phyloP scores from a whole-genome alignment of 2,113 vertebrate species.

The Hippocampus abdominalis region DNA sequence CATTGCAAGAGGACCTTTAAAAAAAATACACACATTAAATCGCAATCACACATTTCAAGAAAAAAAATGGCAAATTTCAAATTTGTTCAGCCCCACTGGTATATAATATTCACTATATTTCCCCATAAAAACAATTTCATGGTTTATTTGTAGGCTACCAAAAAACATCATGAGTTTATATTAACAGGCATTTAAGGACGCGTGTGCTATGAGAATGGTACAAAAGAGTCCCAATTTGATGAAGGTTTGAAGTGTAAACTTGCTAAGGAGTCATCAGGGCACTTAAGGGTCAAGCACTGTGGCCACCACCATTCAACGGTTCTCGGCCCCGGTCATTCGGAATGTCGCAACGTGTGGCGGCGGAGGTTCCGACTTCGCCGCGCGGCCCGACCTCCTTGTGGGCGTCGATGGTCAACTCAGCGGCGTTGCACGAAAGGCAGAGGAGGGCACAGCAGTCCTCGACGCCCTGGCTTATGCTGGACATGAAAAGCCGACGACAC shows the following conservation, averaged over 20 bases:
- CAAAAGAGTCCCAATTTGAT: not conserved
- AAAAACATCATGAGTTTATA: not conserved
- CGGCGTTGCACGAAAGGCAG: conserved; percentile 59
- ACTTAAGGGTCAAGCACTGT: not conserved
- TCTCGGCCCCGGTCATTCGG: conserved; percentile 34
- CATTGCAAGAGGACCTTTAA: too few relatives aligned
- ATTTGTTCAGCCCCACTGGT: too few relatives aligned
- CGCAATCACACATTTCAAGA: too few relatives aligned
- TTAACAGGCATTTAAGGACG: not conserved
- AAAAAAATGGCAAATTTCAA: too few relatives aligned
- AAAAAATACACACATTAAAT: too few relatives aligned
- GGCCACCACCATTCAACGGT: not conserved
- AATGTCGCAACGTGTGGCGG: conserved; percentile 58
- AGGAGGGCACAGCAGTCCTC: conserved; percentile 75
- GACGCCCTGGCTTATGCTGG: conserved; percentile 79
- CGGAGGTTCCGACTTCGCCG: conserved; percentile 47
- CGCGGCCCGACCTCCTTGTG: conserved; percentile 37
- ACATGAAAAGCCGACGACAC: conserved; percentile 88
- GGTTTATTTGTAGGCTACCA: not conserved
- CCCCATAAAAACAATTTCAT: too few relatives aligned
- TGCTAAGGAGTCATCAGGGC: not conserved
- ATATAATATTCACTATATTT: too few relatives aligned
- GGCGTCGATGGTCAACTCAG: conserved; percentile 36
- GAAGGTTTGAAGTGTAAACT: not conserved
- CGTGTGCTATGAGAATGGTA: not conserved